Evolutionary conservation across 1,140 invertebrate genomes (phyloP).

Genomic region (Delia radicum): DNA sequence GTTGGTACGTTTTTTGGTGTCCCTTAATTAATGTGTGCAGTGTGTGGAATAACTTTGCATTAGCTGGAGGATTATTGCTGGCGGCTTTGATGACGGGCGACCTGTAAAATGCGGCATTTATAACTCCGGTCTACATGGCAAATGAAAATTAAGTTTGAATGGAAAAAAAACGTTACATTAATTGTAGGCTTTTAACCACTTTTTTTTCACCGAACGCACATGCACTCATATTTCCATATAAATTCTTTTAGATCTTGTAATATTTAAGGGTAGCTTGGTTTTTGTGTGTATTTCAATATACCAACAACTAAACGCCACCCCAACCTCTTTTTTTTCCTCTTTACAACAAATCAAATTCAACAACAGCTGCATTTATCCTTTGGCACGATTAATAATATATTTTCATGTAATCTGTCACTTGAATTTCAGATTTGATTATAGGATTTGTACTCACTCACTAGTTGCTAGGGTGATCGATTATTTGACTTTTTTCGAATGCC

Average conservation of each 20-base stretch:
- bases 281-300: too few relatives aligned
- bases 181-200: neutral
- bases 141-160: too few relatives aligned
- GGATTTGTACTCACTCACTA: neutral
- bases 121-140: neutral
- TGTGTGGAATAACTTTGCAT: neutral
- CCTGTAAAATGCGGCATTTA: neutral
- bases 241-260: neutral
- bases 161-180: slow-evolving; percentile 5
- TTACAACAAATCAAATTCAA: neutral
- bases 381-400: neutral
- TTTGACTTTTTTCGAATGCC: too few relatives aligned
- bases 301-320: neutral
- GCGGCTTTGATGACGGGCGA: neutral
- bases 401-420: slow-evolving; percentile 4
- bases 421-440: neutral
- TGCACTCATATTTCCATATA: too few relatives aligned
- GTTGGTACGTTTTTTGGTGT: too few relatives aligned
- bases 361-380: neutral
- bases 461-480: too few relatives aligned
- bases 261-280: neutral
- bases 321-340: neutral
- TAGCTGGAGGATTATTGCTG: neutral
- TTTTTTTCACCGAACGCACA: neutral
- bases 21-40: neutral